phyloP scores from a whole-genome alignment of 2,888 invertebrate species.

The Cryptus viduatorius region DNA sequence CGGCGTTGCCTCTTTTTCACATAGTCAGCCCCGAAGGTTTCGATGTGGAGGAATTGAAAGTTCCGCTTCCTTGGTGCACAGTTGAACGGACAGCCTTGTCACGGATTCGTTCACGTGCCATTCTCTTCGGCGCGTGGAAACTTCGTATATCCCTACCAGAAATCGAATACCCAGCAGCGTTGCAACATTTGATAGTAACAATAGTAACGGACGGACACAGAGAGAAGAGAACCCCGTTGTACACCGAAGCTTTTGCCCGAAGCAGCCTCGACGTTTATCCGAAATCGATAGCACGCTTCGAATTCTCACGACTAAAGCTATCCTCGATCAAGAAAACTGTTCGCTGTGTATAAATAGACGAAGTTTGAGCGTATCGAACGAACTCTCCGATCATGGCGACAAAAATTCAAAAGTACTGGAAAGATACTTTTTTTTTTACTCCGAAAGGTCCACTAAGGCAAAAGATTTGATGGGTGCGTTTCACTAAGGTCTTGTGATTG shows the following conservation, averaged over 20 bases:
- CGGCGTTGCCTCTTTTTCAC: constrained; percentile 19
- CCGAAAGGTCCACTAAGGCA: too few species aligned
- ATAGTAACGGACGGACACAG: not conserved
- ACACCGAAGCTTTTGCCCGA: not conserved
- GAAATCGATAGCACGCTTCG: constrained; percentile 37
- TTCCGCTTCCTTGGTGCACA: constrained; percentile 59
- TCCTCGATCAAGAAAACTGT: constrained; percentile 1
- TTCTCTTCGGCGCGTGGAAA: constrained; percentile 42
- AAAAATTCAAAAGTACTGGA: too few species aligned
- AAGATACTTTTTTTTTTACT: too few species aligned
- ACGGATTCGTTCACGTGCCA: constrained; percentile 50
- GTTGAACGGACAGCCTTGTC: constrained; percentile 51
- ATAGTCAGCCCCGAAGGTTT: constrained; percentile 25
- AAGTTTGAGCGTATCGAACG: not conserved
- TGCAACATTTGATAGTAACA: not conserved
- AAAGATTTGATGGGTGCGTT: too few species aligned
- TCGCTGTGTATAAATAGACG: not conserved
- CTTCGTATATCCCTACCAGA: constrained; percentile 40
- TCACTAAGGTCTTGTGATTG: too few species aligned
- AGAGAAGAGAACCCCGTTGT: not conserved
- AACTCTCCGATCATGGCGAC: too few species aligned
- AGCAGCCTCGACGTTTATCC: constrained; percentile 1
- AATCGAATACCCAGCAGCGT: constrained; percentile 1
- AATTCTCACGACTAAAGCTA: not conserved
- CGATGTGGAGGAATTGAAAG: constrained; percentile 44